phyloP scores from a whole-genome alignment of 2,797 vertebrate species.

The Cirrhinus mrigala region DNA sequence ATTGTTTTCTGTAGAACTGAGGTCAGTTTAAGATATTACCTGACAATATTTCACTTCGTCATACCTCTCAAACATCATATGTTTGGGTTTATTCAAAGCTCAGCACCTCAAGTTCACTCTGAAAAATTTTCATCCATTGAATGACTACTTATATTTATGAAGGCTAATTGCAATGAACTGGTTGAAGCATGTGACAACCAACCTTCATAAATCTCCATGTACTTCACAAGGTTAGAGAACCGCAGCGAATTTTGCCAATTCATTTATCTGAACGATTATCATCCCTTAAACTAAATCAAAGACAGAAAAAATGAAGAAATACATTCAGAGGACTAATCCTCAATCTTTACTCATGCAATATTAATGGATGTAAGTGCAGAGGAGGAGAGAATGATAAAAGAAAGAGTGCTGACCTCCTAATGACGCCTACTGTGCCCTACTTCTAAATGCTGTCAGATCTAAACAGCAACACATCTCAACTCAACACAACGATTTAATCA shows the following conservation, averaged over 20 bases:
- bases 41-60: too few species aligned
- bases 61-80: neutral
- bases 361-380: constrained; percentile 28
- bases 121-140: neutral
- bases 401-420: constrained; percentile 25
- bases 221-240: constrained; percentile 1
- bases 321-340: neutral
- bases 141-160: neutral
- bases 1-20: too few species aligned
- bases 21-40: too few species aligned
- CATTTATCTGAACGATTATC: neutral
- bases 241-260: neutral
- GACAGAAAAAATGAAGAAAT: neutral
- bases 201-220: neutral
- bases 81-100: neutral
- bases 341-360: constrained; percentile 17
- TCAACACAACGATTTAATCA: neutral
- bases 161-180: too few species aligned
- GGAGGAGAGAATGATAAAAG: constrained; percentile 1
- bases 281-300: neutral
- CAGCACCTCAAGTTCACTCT: constrained; percentile 1
- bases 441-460: constrained; percentile 12
- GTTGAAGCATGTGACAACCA: too few species aligned
- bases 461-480: constrained; percentile 1
- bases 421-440: constrained; percentile 4